phyloP scores from a whole-genome alignment of 2,797 vertebrate species.

The Pelochelys cantorii region DNA sequence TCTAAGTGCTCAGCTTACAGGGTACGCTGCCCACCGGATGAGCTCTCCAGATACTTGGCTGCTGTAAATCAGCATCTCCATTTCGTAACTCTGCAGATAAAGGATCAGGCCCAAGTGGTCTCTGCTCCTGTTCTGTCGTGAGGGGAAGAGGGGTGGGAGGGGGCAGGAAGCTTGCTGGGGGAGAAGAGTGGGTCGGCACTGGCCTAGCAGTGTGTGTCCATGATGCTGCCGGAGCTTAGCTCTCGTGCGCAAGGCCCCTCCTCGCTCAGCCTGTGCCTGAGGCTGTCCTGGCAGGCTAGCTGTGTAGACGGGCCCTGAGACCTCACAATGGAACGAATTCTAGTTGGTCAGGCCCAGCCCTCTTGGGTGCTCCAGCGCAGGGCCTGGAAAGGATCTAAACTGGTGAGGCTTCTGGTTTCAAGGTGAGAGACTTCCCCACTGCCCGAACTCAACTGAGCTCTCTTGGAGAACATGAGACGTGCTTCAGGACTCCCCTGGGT shows the following conservation, averaged over 20 bases:
- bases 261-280: not conserved
- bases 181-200: accelerated
- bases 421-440: not conserved
- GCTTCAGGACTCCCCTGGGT: not conserved
- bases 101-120: not conserved
- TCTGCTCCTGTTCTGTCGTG: not conserved
- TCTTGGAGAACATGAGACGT: not conserved
- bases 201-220: not conserved
- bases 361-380: not conserved
- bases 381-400: not conserved
- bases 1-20: too few species aligned
- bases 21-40: too few species aligned
- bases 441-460: not conserved
- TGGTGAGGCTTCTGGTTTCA: not conserved
- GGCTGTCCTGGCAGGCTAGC: not conserved
- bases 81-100: not conserved
- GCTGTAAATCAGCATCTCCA: not conserved
- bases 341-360: not conserved
- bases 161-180: not conserved
- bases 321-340: not conserved
- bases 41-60: too few species aligned
- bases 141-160: accelerated
- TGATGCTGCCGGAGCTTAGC: not conserved
- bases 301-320: not conserved
- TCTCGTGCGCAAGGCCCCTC: not conserved